phyloP scores from a whole-genome alignment of 2,797 vertebrate genomes.

The Psittacula echo region DNA sequence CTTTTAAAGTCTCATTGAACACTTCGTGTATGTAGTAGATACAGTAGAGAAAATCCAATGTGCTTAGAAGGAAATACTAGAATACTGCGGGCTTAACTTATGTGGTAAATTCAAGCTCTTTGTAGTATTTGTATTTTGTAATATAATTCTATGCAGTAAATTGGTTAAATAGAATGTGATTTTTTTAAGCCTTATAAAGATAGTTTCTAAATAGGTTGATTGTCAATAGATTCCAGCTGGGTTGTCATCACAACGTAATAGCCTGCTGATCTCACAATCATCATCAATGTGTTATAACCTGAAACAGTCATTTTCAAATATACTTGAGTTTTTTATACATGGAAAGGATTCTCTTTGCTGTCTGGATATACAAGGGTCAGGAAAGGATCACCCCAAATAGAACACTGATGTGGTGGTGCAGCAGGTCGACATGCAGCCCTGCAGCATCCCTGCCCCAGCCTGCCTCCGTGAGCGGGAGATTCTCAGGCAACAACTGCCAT shows the following conservation, averaged over 20 bases:
- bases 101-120: not conserved
- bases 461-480: not conserved
- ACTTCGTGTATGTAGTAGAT: not conserved
- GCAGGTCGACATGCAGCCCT: not conserved
- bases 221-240: not conserved
- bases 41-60: not conserved
- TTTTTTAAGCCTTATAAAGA: not conserved
- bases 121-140: not conserved
- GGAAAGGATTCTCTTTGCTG: not conserved
- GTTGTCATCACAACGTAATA: not conserved
- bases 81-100: not conserved
- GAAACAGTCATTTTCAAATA: not conserved
- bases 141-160: not conserved
- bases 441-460: not conserved
- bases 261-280: not conserved
- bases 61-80: not conserved
- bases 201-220: not conserved
- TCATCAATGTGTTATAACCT: not conserved
- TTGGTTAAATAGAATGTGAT: not conserved
- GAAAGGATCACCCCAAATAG: not conserved
- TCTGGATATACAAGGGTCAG: not conserved
- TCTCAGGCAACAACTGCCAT: not conserved
- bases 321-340: not conserved
- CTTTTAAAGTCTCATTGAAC: not conserved
- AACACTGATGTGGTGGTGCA: not conserved